Evolutionary conservation across 2,888 invertebrate genomes (phyloP).

Genomic region (Deilephila elpenor): DNA sequence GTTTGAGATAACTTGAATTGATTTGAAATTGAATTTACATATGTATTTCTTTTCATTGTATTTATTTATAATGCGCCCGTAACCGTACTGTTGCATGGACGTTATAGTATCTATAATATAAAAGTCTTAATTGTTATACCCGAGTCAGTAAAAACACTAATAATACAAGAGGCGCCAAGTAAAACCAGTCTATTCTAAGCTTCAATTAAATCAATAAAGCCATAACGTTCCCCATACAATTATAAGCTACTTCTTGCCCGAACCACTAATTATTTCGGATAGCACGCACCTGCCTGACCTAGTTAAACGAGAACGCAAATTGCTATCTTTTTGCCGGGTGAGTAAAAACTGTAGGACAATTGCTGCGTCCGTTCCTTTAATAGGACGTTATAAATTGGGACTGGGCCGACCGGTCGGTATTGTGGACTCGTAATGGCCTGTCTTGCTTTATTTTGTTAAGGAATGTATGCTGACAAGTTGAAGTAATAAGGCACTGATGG

Average conservation of each 20-base stretch:
- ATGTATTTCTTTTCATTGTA: no score
- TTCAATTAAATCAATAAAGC: neutral
- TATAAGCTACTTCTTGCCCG: constrained; percentile 18
- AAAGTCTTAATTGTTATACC: no score
- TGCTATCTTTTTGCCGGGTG: constrained; percentile 31
- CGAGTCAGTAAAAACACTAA: no score
- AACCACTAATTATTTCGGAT: constrained; percentile 35
- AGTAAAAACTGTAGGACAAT: constrained; percentile 32
- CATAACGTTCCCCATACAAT: neutral
- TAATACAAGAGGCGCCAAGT: neutral
- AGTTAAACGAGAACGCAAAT: constrained; percentile 43
- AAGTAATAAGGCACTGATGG: no score
- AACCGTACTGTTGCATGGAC: no score
- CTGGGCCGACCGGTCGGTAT: neutral
- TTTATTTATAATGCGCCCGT: no score
- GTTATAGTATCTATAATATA: no score
- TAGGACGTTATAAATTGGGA: constrained; percentile 2
- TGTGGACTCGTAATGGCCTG: neutral
- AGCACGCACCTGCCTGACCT: constrained; percentile 46
- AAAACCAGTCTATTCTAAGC: neutral
- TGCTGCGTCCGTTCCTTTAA: constrained; percentile 32
- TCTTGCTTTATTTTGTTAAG: neutral
- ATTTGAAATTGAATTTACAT: no score
- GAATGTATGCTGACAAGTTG: no score
- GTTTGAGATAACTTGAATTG: no score